Percentiles rank a stretch among this genome's conserved stretches.
Evolutionary conservation across 2,113 vertebrate species (phyloP).

Genomic region (Octodon degus): DNA sequence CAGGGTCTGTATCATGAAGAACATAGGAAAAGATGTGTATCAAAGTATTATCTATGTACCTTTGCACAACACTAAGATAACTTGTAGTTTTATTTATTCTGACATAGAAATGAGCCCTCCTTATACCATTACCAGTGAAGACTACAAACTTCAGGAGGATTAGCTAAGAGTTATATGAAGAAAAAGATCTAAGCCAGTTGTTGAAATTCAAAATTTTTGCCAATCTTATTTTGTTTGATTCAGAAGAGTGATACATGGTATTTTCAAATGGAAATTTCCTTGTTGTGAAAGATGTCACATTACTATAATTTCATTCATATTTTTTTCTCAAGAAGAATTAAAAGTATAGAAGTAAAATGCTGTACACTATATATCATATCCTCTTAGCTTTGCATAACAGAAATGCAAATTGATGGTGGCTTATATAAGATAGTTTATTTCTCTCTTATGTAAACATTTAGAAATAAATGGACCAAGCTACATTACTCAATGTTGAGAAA

Average conservation of each 20-base stretch:
- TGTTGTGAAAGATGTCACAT: neutral
- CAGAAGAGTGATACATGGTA: conserved; percentile 30
- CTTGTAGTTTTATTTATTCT: conserved; percentile 55
- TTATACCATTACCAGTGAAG: conserved; percentile 43
- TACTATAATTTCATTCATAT: conserved; percentile 51
- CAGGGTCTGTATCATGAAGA: conserved; percentile 48
- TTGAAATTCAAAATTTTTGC: conserved; percentile 58
- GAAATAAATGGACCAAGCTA: neutral
- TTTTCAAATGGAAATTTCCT: conserved; percentile 39
- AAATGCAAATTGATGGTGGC: neutral
- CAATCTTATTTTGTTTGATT: conserved; percentile 41
- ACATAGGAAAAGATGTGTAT: conserved; percentile 5
- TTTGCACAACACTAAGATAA: conserved; percentile 33
- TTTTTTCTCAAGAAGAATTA: conserved; percentile 26
- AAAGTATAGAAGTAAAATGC: neutral
- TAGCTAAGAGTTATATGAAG: neutral
- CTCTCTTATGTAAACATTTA: conserved; percentile 28
- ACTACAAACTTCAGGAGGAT: neutral
- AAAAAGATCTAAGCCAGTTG: conserved; percentile 16
- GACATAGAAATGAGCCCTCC: conserved; percentile 40
- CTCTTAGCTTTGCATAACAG: conserved; percentile 5
- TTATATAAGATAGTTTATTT: neutral
- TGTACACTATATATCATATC: neutral
- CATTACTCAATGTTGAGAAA: neutral
- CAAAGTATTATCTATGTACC: neutral